phyloP scores from a whole-genome alignment of 1,140 invertebrate species.

The Zaprionus davidi region DNA sequence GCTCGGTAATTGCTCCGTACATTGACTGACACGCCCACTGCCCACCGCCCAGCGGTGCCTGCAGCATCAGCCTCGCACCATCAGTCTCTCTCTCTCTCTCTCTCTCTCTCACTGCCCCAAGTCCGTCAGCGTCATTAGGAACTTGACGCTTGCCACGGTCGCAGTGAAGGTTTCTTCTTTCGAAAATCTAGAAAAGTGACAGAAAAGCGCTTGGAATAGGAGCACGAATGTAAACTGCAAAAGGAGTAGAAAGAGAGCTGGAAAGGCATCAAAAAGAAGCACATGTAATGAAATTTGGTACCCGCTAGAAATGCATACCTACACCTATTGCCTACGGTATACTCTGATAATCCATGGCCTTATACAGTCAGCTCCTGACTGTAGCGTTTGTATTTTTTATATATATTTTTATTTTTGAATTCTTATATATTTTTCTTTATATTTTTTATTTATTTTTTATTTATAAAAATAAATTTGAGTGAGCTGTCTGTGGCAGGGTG shows the following conservation, averaged over 20 bases:
- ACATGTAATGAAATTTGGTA: too few relatives aligned
- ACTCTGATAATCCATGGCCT: too few relatives aligned
- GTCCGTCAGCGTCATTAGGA: slow-evolving; percentile 16
- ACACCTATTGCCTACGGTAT: too few relatives aligned
- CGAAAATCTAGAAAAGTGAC: background rate
- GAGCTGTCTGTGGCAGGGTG: too few relatives aligned
- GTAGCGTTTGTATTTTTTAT: too few relatives aligned
- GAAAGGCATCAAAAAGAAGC: background rate
- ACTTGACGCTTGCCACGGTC: background rate
- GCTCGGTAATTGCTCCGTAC: slow-evolving; percentile 24
- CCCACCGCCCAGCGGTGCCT: background rate
- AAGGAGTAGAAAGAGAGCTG: background rate
- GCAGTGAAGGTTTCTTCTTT: slow-evolving; percentile 13
- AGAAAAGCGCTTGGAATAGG: background rate
- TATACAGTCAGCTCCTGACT: too few relatives aligned
- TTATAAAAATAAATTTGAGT: too few relatives aligned
- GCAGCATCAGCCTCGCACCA: background rate
- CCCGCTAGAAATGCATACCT: too few relatives aligned
- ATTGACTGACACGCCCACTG: slow-evolving; percentile 7
- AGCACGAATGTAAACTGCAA: background rate
- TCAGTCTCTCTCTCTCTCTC: background rate
- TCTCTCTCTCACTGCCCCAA: background rate
- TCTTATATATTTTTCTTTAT: too few relatives aligned
- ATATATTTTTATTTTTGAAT: too few relatives aligned
- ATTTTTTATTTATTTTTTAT: too few relatives aligned